Evolutionary conservation across 1,140 invertebrate genomes (phyloP).

Genomic region (Sarcophaga peregrina): DNA sequence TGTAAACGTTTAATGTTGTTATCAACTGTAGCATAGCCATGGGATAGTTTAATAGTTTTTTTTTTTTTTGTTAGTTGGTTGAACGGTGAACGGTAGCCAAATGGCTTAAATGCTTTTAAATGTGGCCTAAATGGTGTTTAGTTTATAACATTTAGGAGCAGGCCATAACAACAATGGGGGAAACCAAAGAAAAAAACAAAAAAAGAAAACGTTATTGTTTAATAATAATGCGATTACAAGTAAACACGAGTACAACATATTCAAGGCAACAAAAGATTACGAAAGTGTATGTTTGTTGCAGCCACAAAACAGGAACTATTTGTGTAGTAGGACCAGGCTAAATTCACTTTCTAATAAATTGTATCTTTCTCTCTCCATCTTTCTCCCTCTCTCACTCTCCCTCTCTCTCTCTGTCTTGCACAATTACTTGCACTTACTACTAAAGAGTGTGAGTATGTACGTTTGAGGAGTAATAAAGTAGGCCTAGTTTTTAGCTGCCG

Average conservation of each 20-base stretch:
- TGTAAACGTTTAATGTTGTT: not conserved
- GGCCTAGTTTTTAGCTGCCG: slow-evolving; percentile 13
- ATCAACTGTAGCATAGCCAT: not conserved
- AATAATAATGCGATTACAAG: slow-evolving; percentile 3
- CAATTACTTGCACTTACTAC: not conserved
- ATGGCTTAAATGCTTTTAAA: slow-evolving; percentile 32
- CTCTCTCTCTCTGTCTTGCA: not conserved
- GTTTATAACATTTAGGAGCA: not conserved
- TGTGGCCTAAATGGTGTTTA: slow-evolving; percentile 32
- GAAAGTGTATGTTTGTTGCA: not conserved
- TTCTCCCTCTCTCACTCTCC: not conserved
- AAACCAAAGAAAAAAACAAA: not conserved
- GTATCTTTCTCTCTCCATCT: not conserved
- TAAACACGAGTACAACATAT: not conserved
- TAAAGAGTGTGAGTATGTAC: no score
- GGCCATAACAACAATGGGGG: not conserved
- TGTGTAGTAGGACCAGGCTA: not conserved
- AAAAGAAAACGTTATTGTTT: not conserved
- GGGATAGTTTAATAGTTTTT: not conserved
- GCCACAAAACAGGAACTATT: not conserved
- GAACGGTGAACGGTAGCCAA: slow-evolving; percentile 29
- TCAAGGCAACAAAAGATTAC: no score
- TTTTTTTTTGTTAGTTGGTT: no score
- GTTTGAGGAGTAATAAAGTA: not conserved
- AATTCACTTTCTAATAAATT: slow-evolving; percentile 23